Percentiles rank a stretch among this genome's conserved stretches.
phyloP scores from a whole-genome alignment of 1,140 invertebrate species.

The Pogonus chalceus region DNA sequence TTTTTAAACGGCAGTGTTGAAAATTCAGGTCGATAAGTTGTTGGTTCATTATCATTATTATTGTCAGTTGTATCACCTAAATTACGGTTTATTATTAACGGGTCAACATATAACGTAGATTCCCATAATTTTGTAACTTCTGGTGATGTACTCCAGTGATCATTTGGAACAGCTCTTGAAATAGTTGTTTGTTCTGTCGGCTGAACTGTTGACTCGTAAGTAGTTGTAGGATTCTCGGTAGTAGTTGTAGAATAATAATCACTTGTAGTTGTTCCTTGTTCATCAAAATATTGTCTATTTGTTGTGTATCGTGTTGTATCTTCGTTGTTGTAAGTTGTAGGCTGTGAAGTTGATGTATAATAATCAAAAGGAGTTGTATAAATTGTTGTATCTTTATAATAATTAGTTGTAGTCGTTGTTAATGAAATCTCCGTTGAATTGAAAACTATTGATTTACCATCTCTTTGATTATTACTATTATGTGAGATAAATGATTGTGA shows the following conservation, averaged over 20 bases:
- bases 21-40: conserved; percentile 3
- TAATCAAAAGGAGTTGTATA: neutral
- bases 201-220: neutral
- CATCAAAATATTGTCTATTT: neutral
- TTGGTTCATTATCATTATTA: conserved; percentile 19
- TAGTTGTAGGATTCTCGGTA: neutral
- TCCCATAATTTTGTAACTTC: conserved; percentile 48
- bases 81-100: conserved; percentile 58
- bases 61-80: conserved; percentile 12
- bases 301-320: no score
- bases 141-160: conserved; percentile 45
- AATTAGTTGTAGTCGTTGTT: neutral
- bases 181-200: conserved; percentile 12
- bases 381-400: neutral
- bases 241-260: neutral
- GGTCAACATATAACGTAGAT: conserved; percentile 55
- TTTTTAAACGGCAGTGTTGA: conserved; percentile 4
- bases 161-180: conserved; percentile 20
- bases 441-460: neutral
- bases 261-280: neutral
- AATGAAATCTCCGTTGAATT: neutral
- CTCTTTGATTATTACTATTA: conserved; percentile 12
- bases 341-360: no score
- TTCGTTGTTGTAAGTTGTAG: no score
- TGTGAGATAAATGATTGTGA: conserved; percentile 33